phyloP scores from a whole-genome alignment of 2,113 vertebrate genomes.

The Irena cyanogastra region DNA sequence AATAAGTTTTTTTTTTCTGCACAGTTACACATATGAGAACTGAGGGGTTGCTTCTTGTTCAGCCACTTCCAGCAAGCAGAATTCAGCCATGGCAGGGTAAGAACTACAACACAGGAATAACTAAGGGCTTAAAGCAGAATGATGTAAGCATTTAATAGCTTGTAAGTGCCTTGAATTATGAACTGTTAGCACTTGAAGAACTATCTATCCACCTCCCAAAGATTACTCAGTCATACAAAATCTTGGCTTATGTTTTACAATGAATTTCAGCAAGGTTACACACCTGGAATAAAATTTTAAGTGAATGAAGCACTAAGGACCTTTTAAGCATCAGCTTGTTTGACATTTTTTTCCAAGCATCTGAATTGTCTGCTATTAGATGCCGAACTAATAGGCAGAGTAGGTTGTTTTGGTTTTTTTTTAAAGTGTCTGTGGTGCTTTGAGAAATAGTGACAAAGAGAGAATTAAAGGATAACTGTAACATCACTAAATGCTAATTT shows the following conservation, averaged over 20 bases:
- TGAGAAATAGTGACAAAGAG: neutral
- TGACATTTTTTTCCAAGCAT: neutral
- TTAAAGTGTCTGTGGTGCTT: neutral
- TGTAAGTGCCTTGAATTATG: slow-evolving; percentile 2
- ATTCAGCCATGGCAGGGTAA: neutral
- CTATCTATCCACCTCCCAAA: neutral
- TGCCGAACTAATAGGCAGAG: neutral
- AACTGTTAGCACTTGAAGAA: slow-evolving; percentile 24
- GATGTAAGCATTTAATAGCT: slow-evolving; percentile 30
- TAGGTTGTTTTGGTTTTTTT: neutral
- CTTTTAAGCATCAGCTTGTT: neutral
- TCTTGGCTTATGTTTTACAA: neutral
- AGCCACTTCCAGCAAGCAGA: neutral
- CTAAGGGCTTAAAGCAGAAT: slow-evolving; percentile 18
- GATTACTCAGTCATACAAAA: neutral
- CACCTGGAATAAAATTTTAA: neutral
- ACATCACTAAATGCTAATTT: neutral
- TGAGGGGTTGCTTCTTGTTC: neutral
- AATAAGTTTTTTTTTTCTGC: neutral
- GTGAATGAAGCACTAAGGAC: neutral
- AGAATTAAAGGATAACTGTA: neutral
- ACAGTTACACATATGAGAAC: neutral
- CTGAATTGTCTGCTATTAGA: slow-evolving; percentile 1
- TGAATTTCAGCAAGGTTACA: neutral
- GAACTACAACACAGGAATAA: slow-evolving; percentile 15